These are phyloP conservation scores for Bombycilla garrulus DNA, from an alignment of 2,113 vertebrate species.

Conservation along the genomic window DNA sequence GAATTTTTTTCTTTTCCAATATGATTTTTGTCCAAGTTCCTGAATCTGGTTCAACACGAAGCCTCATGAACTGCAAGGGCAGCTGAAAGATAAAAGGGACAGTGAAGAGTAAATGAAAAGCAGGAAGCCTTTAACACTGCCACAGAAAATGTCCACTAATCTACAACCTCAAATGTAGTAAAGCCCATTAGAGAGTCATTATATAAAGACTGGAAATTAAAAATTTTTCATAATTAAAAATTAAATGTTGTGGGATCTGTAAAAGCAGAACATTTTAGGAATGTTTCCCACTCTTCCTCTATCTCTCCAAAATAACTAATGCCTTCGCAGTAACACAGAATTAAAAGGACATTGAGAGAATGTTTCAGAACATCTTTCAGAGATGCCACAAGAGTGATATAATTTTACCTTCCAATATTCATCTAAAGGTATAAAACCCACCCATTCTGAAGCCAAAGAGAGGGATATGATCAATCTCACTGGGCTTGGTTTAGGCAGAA, in stretches of 20 bases:
- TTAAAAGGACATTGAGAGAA: background rate
- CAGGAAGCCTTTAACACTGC: background rate
- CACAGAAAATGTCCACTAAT: background rate
- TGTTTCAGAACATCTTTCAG: background rate
- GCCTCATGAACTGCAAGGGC: background rate
- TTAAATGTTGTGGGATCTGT: background rate
- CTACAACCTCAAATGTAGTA: background rate
- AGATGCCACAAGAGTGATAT: background rate
- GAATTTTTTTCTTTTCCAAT: background rate
- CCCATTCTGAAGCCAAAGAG: background rate
- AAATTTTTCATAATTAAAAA: background rate
- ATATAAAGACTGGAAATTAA: background rate
- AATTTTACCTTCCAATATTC: background rate
- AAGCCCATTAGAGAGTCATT: background rate
- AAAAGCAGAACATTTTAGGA: background rate
- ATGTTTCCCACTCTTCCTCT: background rate
- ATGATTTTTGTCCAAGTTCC: background rate
- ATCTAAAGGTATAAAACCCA: background rate
- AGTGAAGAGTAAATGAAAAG: background rate
- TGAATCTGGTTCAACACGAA: background rate
- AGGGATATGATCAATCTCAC: rapidly evolving
- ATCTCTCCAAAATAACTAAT: background rate
- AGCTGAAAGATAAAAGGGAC: background rate
- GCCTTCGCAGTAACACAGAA: background rate
- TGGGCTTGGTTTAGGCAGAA: background rate